Base-by-base conservation (phyloP, 2,888 invertebrate genomes). In the Agrotis ipsilon region DNA sequence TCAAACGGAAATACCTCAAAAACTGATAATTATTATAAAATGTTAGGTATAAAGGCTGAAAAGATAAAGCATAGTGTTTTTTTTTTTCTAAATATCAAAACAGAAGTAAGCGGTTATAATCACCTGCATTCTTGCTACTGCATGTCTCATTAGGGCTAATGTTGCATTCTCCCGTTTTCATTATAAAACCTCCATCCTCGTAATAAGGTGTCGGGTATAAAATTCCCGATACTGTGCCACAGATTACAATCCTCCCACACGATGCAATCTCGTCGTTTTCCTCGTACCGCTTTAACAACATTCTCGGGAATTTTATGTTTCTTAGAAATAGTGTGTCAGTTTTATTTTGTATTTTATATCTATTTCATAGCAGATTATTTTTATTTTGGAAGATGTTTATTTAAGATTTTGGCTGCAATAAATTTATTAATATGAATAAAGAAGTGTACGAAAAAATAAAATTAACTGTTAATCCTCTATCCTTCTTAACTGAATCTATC, bases 161-260 rank as follows among this genome's bases (percentile, higher is more conserved):
- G 1, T 2, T 19, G 18, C 11, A 18, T 27, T 43, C 39, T 48
- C 46, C 7, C 24, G 14, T 45, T 49, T 21, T 27, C 16, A 60
- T 52, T 19, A 48, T 14, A 55, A 27, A 32, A 52, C 46, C n/a
- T 32, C 32, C n/a, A 24, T 63, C 19, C 49, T 13, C 7, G 54
- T 66, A 77, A 76, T 52, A 45, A 60, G 51, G 54, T 55, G 62
- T 59, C 18, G 14, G 19, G 14, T 48, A 63, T 63, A 76, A 49
- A 60, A 60, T n/a, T 19, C 24, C 3, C 19, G 51, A 55, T 24
- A 63, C 46, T 62, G 48, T 57, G 5, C 48, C 54, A 59, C 54
- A 59, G 65, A 75, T 62, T 27, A 71, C 52, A 62, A 14, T 43
- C 48, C 43, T 9, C 64, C 45, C 46, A 27, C 48, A 11, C 58